Base-by-base conservation (phyloP, 2,888 invertebrate genomes). In the Brenthis daphne region DNA sequence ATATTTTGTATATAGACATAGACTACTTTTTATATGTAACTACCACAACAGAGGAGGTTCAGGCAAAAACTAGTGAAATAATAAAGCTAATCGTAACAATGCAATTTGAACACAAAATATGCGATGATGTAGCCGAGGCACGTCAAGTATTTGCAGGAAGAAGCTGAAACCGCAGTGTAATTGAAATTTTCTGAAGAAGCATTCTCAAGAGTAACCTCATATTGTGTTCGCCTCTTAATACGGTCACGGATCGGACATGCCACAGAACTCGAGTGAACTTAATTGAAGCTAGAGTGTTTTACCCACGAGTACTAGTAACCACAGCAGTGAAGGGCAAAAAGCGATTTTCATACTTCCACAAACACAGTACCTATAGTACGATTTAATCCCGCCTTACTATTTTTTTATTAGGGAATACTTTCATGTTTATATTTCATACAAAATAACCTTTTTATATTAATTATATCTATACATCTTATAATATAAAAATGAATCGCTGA, bases 161-260 rank as follows among this genome's bases (percentile, higher is more conserved):
- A 57, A 58, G 57, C 68, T 65, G 57, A 60, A 65, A 67, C 69
- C 70, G 54, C 68, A 68, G 53, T 47, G 70, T 70, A 71, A 71
- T 73, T 73, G 68, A 70, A 74, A 67, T 67, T 69, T 69, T 71
- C 67, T 55, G 65, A 65, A 64, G 65, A 55, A 65, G 48, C 70
- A 68, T 68, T 74, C 71, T 74, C 73, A 68, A 61, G 72, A 72
- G 70, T 69, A 65, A 63, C 56, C 63, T 61, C 65, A 50, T 60
- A 60, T 60, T 60, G 60, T 68, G 70, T 71, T 67, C 57, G 67
- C 67, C 66, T 68, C 64, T 57, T 74, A 66, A 69, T 72, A 67
- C 67, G 67, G 70, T 70, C 68, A 68, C 67, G 71, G 68, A 69
- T 69, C 66, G 68, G 53, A 68, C 73, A 73, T 63, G 65, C 67